Percentiles rank a stretch among this genome's conserved stretches.
Evolutionary conservation across 2,797 vertebrate genomes (phyloP).

Genomic region (Emys orbicularis): DNA sequence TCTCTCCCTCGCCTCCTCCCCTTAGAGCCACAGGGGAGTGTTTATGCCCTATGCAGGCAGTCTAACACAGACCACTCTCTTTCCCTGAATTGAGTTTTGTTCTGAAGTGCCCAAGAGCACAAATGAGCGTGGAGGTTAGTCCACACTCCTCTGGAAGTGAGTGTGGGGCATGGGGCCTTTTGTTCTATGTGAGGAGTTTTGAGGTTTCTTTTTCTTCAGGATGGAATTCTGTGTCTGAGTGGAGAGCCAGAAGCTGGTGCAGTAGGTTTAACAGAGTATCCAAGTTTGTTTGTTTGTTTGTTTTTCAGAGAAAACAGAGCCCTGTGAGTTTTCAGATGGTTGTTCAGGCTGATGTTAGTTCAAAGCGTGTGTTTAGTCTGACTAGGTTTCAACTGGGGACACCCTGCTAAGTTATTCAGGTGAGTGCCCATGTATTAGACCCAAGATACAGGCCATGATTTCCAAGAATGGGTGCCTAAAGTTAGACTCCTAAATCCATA

Average conservation of each 20-base stretch:
- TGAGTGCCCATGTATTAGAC: background rate
- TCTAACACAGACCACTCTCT: background rate
- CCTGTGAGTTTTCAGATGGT: background rate
- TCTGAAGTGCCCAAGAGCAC: background rate
- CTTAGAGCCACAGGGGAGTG: background rate
- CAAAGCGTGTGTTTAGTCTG: background rate
- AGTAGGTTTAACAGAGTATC: background rate
- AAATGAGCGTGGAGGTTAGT: background rate
- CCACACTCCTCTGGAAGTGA: background rate
- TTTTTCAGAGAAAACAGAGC: background rate
- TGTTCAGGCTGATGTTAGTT: background rate
- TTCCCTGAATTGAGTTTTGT: background rate
- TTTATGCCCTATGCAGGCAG: background rate
- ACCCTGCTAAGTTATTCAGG: background rate
- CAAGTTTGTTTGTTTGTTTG: background rate
- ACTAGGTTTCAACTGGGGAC: background rate
- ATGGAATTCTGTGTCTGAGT: background rate
- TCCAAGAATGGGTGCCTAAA: background rate
- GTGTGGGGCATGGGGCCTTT: background rate
- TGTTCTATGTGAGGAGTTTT: background rate
- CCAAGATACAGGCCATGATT: background rate
- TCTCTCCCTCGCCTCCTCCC: background rate
- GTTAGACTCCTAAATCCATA: background rate
- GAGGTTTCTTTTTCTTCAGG: background rate
- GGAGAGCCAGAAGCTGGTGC: background rate